Percentiles rank a stretch among this genome's conserved stretches.
Evolutionary conservation across 2,888 invertebrate genomes (phyloP).

Genomic region (Plagiodera versicolora): DNA sequence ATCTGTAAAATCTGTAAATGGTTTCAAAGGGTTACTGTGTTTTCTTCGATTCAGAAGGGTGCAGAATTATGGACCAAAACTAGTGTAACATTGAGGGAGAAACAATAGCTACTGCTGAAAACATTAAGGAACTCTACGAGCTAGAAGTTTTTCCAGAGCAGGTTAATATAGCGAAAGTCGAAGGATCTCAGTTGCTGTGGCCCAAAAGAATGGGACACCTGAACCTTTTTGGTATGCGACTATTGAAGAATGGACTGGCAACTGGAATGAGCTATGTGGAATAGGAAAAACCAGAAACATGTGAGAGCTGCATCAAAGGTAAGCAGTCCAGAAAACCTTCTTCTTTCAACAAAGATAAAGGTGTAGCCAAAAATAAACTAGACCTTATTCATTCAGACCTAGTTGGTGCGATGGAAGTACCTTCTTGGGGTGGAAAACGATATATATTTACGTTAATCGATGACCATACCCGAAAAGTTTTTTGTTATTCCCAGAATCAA

Average conservation of each 20-base stretch:
- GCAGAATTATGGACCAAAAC: conserved; percentile 19
- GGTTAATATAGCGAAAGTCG: neutral
- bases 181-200: neutral
- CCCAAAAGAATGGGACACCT: neutral
- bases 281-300: conserved; percentile 1
- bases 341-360: conserved; percentile 45
- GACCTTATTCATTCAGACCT: neutral
- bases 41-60: conserved; percentile 25
- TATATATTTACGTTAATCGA: conserved; percentile 25
- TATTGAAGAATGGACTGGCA: neutral
- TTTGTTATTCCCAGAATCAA: conserved; percentile 26
- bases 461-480: conserved; percentile 24
- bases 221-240: neutral
- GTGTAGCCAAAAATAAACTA: conserved; percentile 19
- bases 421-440: neutral
- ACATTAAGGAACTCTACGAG: conserved; percentile 12
- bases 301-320: conserved; percentile 26
- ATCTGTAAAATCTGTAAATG: conserved; percentile 32
- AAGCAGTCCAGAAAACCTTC: conserved; percentile 33
- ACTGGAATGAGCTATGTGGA: neutral
- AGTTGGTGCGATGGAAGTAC: no score
- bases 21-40: conserved; percentile 30
- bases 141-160: conserved; percentile 1
- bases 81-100: conserved; percentile 15
- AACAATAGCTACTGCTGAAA: conserved; percentile 16